phyloP scores from a whole-genome alignment of 2,888 invertebrate species.

The Papilio demoleus region DNA sequence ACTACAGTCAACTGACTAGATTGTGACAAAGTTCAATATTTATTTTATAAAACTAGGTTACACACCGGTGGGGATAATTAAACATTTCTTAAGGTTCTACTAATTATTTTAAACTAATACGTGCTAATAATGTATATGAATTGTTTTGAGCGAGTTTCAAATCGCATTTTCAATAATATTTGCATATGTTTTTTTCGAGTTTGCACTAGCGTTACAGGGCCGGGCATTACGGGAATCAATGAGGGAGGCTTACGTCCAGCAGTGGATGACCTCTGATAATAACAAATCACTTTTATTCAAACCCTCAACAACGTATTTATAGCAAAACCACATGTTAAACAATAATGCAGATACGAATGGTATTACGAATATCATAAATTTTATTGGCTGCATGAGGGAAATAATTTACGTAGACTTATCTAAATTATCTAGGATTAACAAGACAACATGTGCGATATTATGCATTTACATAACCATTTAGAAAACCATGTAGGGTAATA shows the following conservation, averaged over 20 bases:
- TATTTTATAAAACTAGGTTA: background rate
- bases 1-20: constrained; percentile 41
- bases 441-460: constrained; percentile 61
- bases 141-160: too few relatives aligned
- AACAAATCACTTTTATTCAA: background rate
- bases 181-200: too few relatives aligned
- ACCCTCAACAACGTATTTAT: background rate
- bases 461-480: constrained; percentile 78
- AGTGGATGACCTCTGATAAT: too few relatives aligned
- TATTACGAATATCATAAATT: constrained; percentile 33
- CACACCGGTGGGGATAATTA: background rate
- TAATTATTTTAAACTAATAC: too few relatives aligned
- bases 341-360: constrained; percentile 4
- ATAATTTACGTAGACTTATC: constrained; percentile 60
- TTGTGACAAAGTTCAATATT: background rate
- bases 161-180: too few relatives aligned
- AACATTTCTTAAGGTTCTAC: too few relatives aligned
- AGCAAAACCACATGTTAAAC: background rate
- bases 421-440: constrained; percentile 56
- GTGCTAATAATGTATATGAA: too few relatives aligned
- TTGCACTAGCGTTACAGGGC: too few relatives aligned
- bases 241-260: too few relatives aligned
- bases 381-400: constrained; percentile 26
- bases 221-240: too few relatives aligned
- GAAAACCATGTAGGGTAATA: background rate